Base-by-base conservation (phyloP, 2,888 invertebrate genomes). In the Thera britannica region DNA sequence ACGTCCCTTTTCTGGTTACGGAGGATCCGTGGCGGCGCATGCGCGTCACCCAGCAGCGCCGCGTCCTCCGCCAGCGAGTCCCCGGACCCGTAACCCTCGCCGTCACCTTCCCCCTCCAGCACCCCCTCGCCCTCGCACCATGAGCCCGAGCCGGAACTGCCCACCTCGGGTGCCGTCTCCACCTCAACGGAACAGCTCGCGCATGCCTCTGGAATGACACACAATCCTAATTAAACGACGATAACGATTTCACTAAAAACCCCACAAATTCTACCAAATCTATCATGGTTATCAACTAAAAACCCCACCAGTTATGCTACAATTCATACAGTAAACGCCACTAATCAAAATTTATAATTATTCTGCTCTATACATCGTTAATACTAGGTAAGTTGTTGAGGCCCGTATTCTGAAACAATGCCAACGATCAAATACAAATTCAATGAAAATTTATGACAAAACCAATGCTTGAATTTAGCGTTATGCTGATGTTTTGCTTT, bases 111-210 rank as follows among this genome's bases (percentile, higher is more conserved):
- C 12, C 85, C 71, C 34, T 86, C 94, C 3, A 73, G 77, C 11
- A 92, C 94, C 41, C 85, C 92, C 48, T 92, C 94, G 55, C 94
- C 95, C 68, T 95, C 95, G 72, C 95, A 94, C 94, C 90, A 94
- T 75, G 85, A 95, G 23, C 68, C 75, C 79, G 83, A 94, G 78
- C 94, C 95, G 65, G 92, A 92, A 81, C 92, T 93, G 72, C 86
- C 90, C 88, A 62, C 90, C 94, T 58, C 58, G 59, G 86, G 92
- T 59, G 86, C 88, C 58, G 87, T 92, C 86, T 85, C 94, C 82
- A 85, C 93, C 74, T 92, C 93, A 75, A 91, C 92, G 35, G 93
- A 92, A 77, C 92, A 90, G 81, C 83, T 93, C 78, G 86, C 89
- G 83, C 93, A 92, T 72, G 90, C 88, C 76, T 93, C 92, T 93